Conservation (phyloP, 2,888 invertebrate species). For the Glyphotaelius pellucidus region DNA sequence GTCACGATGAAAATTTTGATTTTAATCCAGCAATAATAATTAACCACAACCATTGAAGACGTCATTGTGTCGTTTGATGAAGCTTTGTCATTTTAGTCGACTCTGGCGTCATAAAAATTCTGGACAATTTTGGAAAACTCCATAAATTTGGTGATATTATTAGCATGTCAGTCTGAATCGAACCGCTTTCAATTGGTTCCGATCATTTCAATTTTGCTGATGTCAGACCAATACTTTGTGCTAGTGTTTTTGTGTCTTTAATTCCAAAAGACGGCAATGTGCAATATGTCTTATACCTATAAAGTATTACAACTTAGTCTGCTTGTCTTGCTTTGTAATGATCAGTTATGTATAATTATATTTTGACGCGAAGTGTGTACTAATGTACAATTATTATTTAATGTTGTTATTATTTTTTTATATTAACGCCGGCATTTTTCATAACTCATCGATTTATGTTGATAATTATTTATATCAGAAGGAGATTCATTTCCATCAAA, state of each 20-base stretch:
- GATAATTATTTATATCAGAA: conserved; percentile 8
- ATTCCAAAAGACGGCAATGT: background rate
- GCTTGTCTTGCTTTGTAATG: conserved; percentile 10
- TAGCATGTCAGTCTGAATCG: background rate
- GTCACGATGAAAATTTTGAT: background rate
- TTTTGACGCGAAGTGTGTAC: background rate
- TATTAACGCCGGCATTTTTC: conserved; percentile 9
- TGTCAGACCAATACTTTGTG: background rate
- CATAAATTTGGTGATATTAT: background rate
- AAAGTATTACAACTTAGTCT: conserved; percentile 22
- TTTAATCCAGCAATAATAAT: background rate
- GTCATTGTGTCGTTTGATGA: conserved; percentile 19
- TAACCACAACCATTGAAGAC: background rate
- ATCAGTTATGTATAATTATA: background rate
- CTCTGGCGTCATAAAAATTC: conserved; percentile 4
- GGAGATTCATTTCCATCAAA: background rate
- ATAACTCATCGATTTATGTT: background rate
- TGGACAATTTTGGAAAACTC: conserved; percentile 1
- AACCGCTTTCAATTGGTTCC: background rate
- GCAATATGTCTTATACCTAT: conserved; percentile 13
- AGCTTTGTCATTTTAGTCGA: conserved; percentile 8
- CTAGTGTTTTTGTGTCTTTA: background rate
- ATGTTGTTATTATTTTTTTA: conserved; percentile 24
- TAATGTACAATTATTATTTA: conserved; percentile 9
- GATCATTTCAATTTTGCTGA: background rate